These are phyloP conservation scores for Ommatoiulus sabulosus DNA, from an alignment of 2,888 invertebrate species.

Conservation along the genomic window DNA sequence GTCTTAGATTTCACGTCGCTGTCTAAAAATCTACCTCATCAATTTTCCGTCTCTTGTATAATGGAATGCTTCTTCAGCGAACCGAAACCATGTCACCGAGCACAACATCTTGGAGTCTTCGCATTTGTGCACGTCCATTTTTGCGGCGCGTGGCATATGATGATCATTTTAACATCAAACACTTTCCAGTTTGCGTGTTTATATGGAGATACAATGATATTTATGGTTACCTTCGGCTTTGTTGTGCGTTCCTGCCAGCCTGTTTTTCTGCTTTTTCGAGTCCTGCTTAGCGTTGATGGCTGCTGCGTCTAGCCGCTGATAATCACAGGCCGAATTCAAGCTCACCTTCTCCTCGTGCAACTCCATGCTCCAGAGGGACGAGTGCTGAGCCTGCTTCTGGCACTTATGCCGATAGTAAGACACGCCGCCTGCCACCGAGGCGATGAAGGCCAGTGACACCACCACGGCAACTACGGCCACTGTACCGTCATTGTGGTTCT, in stretches of 20 bases:
- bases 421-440: slow-evolving; percentile 57
- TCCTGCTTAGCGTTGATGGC: slow-evolving; percentile 55
- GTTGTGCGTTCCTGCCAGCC: slow-evolving; percentile 25
- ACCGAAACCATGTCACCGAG: neutral
- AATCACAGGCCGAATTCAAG: slow-evolving; percentile 58
- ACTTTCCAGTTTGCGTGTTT: neutral
- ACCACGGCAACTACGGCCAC: slow-evolving; percentile 59
- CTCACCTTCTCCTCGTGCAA: slow-evolving; percentile 59
- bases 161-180: neutral
- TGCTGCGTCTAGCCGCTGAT: slow-evolving; percentile 58
- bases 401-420: slow-evolving; percentile 56
- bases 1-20: neutral
- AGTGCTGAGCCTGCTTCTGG: slow-evolving; percentile 56
- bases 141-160: neutral
- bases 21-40: neutral
- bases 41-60: neutral
- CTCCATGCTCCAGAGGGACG: slow-evolving; percentile 59
- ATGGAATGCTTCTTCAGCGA: slow-evolving; percentile 6
- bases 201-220: slow-evolving; percentile 59
- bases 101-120: neutral
- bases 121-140: neutral
- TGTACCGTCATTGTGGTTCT: slow-evolving; percentile 57
- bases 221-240: slow-evolving; percentile 56
- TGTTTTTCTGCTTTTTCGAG: neutral
- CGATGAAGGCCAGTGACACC: slow-evolving; percentile 58